phyloP scores from a whole-genome alignment of 1,140 invertebrate species.

The Olivierus martensii region DNA sequence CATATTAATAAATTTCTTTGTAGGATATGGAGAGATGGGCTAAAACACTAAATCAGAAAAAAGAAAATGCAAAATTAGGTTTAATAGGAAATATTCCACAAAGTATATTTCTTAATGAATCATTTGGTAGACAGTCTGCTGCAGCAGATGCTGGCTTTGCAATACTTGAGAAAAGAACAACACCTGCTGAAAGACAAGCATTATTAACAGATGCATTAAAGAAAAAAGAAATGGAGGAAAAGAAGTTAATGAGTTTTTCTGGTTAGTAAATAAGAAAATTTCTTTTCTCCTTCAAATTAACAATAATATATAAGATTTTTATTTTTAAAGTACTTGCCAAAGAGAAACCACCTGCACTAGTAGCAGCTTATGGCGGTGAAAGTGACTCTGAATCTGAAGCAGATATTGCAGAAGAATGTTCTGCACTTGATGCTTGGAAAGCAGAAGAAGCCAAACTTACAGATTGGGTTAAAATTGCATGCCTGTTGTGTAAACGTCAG shows the following conservation, averaged over 20 bases:
- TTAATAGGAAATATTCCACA: conserved; percentile 1
- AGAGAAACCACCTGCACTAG: conserved; percentile 31
- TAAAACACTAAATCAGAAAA: conserved; percentile 92
- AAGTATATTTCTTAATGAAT: too few relatives aligned
- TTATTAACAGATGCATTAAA: too few relatives aligned
- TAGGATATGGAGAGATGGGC: conserved; percentile 89
- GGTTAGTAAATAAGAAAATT: too few relatives aligned
- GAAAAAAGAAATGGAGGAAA: too few relatives aligned
- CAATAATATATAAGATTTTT: neutral
- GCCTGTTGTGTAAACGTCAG: conserved; percentile 87
- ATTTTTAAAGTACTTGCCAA: conserved; percentile 1
- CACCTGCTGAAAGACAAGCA: neutral
- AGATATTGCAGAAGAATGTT: conserved; percentile 2
- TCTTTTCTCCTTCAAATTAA: too few relatives aligned
- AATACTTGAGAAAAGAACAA: conserved; percentile 53
- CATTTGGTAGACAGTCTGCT: conserved; percentile 28
- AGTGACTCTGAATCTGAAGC: conserved; percentile 15
- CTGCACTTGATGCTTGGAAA: conserved; percentile 5
- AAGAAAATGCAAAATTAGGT: conserved; percentile 46
- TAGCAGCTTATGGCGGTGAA: conserved; percentile 37
- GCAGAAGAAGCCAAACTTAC: conserved; percentile 43
- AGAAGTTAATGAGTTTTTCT: too few relatives aligned
- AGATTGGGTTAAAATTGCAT: conserved; percentile 82
- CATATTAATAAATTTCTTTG: neutral
- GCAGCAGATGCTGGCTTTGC: conserved; percentile 84